phyloP scores from a whole-genome alignment of 2,113 vertebrate species.

The Nipponia nippon region DNA sequence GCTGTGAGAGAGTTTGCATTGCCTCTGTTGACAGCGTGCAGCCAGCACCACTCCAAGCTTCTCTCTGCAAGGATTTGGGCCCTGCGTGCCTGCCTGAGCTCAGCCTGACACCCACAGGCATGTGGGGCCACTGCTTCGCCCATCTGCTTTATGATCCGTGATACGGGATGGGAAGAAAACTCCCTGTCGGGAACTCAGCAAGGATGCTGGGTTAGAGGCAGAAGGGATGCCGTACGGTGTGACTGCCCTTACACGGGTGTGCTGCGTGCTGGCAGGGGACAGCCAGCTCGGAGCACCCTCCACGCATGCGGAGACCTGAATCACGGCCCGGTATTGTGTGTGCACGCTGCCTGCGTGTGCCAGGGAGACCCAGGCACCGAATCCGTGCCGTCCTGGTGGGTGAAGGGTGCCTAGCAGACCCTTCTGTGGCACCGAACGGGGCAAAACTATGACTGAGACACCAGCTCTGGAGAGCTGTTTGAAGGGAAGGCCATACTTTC shows the following conservation, averaged over 20 bases:
- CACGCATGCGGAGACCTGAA: rapidly evolving
- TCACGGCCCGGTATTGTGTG: neutral
- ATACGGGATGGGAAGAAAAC: neutral
- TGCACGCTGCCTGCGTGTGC: neutral
- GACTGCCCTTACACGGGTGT: rapidly evolving
- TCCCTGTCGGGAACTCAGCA: neutral
- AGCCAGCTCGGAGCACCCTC: neutral
- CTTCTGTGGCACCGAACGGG: neutral
- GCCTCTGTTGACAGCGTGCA: neutral
- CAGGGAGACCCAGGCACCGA: neutral
- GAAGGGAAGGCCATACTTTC: neutral
- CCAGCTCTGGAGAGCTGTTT: neutral
- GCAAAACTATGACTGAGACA: neutral
- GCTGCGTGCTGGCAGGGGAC: neutral
- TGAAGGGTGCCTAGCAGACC: neutral
- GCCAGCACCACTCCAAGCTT: neutral
- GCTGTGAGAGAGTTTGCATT: neutral
- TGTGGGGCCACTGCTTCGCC: neutral
- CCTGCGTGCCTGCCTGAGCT: neutral
- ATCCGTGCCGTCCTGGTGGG: neutral
- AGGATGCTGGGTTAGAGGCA: neutral
- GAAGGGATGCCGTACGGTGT: neutral
- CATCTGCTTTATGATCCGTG: neutral
- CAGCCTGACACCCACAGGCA: neutral
- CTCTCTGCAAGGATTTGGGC: neutral